Conservation (phyloP, 2,888 invertebrate species). For the Chouioia cunea region DNA sequence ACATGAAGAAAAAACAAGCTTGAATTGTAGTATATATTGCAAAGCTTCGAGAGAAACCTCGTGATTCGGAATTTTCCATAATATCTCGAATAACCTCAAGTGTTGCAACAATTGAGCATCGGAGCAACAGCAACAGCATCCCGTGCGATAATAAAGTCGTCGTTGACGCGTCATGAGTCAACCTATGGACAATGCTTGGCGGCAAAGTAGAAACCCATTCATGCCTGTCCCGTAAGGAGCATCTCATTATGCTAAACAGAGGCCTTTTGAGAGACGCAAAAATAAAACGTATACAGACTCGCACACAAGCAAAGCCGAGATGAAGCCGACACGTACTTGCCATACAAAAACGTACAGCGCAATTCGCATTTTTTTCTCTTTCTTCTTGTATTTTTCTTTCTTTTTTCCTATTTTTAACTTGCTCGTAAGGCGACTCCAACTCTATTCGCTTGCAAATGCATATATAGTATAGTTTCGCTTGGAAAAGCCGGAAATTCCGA, state of each 20-base stretch:
- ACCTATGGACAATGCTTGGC: background rate
- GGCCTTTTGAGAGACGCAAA: background rate
- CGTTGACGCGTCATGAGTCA: too few species aligned
- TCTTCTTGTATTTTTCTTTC: too few species aligned
- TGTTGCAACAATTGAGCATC: conserved; percentile 17
- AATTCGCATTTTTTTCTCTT: too few species aligned
- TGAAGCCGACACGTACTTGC: background rate
- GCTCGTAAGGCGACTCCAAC: background rate
- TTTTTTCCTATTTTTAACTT: background rate
- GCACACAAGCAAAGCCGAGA: too few species aligned
- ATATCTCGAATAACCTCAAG: background rate
- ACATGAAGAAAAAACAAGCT: too few species aligned
- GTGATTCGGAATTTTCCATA: too few species aligned
- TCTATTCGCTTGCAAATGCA: conserved; percentile 39
- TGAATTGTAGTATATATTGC: too few species aligned
- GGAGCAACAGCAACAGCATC: background rate
- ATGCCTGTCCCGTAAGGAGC: background rate
- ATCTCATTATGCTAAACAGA: conserved; percentile 33
- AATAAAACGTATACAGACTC: background rate
- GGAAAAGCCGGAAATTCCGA: conserved; percentile 30
- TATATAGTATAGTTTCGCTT: too few species aligned
- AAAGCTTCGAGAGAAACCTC: too few species aligned
- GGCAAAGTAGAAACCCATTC: background rate
- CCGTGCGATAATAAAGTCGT: conserved; percentile 25
- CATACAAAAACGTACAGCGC: background rate